Evolutionary conservation across 2,888 invertebrate species (phyloP), one percentile per base, ranked within the genome.

Genomic region (Merodon equestris): DNA sequence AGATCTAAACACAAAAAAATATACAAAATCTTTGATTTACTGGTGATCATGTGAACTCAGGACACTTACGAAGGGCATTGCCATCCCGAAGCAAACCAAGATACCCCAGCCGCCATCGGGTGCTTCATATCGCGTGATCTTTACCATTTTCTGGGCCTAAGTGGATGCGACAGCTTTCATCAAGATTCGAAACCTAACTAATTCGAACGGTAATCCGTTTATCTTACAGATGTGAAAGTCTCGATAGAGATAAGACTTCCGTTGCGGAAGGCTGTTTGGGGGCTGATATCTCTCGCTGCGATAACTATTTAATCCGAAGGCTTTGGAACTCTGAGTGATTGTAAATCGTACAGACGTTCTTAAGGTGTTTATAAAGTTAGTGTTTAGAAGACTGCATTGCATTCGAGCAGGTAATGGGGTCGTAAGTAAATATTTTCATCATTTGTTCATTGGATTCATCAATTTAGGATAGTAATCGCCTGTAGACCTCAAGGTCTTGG

Each of bases 21-120:
- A n/a, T n/a, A 44, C 3, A 12, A 9, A 53, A 47, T 56, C 10
- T 27, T 27, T 27, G 7, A 36, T 38, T 15, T 5, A 4, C 14
- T 27, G 76, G 5, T 61, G 68, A n/a, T 34, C 2, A 42, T 10
- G 9, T 13, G 7, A 9, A 19, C 17, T 4, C n/a, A 12, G 3
- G n/a, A 0, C 15, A 76, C 94, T 93, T 90, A 95, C 94, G 86
- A 94, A 94, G 44, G 93, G 92, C 75, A 94, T 87, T 82, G 93
- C 92, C 84, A 94, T 92, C 15, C 94, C 94, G 9, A 94, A 84
- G 38, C 94, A 93, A 12, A 95, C 91, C 57, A 94, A 88, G 87
- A 94, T 94, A 0, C 95, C 95, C 94, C 94, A 96, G 0, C 95
- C 95, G 3, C 95, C 95, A 83, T 94, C 94, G 0, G 94, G 94